Conservation (phyloP, 2,113 vertebrate species). For the Triplophysa rosa region DNA sequence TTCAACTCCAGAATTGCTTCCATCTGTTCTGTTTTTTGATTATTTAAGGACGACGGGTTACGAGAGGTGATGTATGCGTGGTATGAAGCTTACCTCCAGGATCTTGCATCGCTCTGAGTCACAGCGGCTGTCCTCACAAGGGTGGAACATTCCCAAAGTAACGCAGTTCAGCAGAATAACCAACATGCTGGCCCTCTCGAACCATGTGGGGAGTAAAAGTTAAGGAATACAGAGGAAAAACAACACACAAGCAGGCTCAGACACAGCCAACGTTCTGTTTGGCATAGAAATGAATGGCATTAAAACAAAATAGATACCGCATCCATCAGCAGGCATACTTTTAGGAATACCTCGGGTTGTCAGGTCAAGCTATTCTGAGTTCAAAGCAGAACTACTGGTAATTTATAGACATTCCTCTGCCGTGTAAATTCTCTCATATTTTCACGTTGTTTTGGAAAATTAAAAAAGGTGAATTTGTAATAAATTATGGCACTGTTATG, state of each 20-base stretch:
- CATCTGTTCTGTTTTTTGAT: neutral
- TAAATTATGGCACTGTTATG: neutral
- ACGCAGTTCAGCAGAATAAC: slow-evolving; percentile 99
- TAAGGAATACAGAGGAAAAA: slow-evolving; percentile 76
- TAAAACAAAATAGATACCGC: neutral
- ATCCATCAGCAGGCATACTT: slow-evolving; percentile 1
- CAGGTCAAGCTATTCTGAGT: neutral
- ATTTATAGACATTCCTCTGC: neutral
- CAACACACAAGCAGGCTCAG: slow-evolving; percentile 14
- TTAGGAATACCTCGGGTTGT: neutral
- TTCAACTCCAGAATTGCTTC: neutral
- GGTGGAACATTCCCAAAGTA: slow-evolving; percentile 98
- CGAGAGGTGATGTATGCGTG: neutral
- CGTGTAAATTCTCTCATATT: neutral
- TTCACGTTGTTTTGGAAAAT: neutral
- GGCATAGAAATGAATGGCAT: slow-evolving; percentile 2
- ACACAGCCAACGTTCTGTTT: neutral
- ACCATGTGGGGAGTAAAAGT: slow-evolving; percentile 83
- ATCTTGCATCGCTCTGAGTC: slow-evolving; percentile 91
- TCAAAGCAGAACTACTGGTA: neutral
- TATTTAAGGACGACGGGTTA: neutral
- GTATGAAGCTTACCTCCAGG: slow-evolving; percentile 81
- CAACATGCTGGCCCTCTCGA: slow-evolving; percentile 96
- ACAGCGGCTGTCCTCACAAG: slow-evolving; percentile 92
- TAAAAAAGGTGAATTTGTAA: neutral